phyloP scores from a whole-genome alignment of 2,797 vertebrate genomes.

The Microcaecilia unicolor region DNA sequence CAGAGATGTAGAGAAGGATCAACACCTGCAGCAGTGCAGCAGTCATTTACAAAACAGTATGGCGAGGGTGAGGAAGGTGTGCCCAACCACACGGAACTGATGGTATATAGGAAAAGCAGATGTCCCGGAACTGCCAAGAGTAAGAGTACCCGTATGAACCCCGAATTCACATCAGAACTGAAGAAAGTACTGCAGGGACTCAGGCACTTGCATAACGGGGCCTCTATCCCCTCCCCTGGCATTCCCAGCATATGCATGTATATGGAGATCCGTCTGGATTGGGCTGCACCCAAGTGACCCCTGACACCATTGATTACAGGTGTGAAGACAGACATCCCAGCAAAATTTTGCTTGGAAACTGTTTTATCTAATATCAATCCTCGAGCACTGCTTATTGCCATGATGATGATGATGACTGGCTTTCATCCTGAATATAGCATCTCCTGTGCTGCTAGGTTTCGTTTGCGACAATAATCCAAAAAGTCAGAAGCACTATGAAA shows the following conservation, averaged over 20 bases:
- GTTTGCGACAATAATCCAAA: constrained; percentile 88
- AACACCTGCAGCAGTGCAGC: constrained; percentile 81
- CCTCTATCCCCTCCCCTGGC: constrained; percentile 67
- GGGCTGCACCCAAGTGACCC: constrained; percentile 92
- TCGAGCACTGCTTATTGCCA: constrained; percentile 97
- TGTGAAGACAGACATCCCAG: constrained; percentile 95
- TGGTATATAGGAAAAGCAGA: constrained; percentile 92
- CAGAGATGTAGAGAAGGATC: constrained; percentile 90
- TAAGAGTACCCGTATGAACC: constrained; percentile 88
- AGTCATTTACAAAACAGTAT: constrained; percentile 90
- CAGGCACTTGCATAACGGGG: constrained; percentile 71
- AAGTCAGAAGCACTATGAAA: constrained; percentile 83
- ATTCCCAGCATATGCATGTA: constrained; percentile 90
- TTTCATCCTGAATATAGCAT: constrained; percentile 96
- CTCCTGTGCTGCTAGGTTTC: constrained; percentile 79
- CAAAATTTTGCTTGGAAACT: constrained; percentile 91
- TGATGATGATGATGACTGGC: constrained; percentile 95
- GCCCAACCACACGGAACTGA: constrained; percentile 88
- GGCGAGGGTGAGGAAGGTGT: constrained; percentile 85
- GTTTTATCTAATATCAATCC: constrained; percentile 94
- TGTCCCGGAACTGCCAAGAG: constrained; percentile 91
- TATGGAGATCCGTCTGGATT: constrained; percentile 96
- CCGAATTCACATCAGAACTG: constrained; percentile 85
- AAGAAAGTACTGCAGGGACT: constrained; percentile 89
- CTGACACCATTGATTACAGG: constrained; percentile 97